Evolutionary conservation across 2,797 vertebrate genomes (phyloP).

Genomic region (Sebastolobus altivelis): DNA sequence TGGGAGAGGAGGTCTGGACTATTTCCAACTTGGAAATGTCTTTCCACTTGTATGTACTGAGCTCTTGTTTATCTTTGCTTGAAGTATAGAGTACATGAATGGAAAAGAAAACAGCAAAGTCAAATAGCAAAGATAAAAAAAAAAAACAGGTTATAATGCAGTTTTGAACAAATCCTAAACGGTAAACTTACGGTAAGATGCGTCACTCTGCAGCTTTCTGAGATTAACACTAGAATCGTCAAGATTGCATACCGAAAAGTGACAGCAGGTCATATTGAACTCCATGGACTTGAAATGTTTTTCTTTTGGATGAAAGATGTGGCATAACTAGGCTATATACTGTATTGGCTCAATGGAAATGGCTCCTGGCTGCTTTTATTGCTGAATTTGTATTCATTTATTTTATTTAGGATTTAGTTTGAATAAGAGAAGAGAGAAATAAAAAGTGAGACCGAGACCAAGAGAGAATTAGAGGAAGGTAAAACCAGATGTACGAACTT

Average conservation of each 20-base stretch:
- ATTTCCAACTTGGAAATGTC: not conserved
- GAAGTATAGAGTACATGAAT: no score
- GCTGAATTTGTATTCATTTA: not conserved
- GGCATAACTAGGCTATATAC: not conserved
- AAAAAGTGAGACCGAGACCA: not conserved
- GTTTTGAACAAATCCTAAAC: not conserved
- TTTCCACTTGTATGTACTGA: not conserved
- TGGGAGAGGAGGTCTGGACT: not conserved
- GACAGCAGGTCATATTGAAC: not conserved
- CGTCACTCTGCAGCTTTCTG: not conserved
- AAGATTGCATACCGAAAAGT: not conserved
- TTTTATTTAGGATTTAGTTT: conserved; percentile 8
- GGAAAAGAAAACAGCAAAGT: not conserved
- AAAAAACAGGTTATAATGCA: not conserved
- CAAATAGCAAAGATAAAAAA: not conserved
- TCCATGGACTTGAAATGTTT: not conserved
- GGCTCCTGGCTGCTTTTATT: not conserved
- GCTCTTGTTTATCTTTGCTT: not conserved
- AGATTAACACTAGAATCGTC: not conserved
- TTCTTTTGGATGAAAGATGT: not conserved
- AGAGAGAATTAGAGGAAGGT: not conserved
- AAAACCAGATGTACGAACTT: conserved; percentile 23
- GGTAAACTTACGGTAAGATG: not conserved
- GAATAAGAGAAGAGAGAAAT: not conserved
- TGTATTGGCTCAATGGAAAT: not conserved